Evolutionary conservation across 2,888 invertebrate genomes (phyloP).

Genomic region (Rapana venosa): DNA sequence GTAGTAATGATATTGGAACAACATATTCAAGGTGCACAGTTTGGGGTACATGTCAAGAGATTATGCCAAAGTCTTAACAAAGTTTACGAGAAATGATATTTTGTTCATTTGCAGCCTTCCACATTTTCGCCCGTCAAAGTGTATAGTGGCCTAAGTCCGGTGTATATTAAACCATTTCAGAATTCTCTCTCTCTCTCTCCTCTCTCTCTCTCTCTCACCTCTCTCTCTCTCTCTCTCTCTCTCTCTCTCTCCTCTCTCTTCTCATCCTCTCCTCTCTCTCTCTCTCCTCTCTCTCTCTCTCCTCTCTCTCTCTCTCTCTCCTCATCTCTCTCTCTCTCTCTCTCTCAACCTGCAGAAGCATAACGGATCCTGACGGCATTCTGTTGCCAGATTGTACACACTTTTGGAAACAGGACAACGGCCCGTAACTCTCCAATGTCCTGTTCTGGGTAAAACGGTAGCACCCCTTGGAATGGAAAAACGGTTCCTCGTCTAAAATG

Average conservation of each 20-base stretch:
- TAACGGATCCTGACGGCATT: neutral
- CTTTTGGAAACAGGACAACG: neutral
- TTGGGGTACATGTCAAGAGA: too few species aligned
- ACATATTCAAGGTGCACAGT: too few species aligned
- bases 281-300: neutral
- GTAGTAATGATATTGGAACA: too few species aligned
- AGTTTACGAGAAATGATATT: too few species aligned
- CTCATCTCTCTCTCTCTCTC: neutral
- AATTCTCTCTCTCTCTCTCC: conserved; percentile 1
- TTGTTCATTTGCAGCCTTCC: too few species aligned
- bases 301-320: too few species aligned
- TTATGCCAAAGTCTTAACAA: too few species aligned
- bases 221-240: conserved; percentile 14
- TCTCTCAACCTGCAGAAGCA: neutral
- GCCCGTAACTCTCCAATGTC: neutral
- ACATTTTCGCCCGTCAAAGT: too few species aligned
- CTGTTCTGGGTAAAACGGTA: neutral
- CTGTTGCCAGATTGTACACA: neutral
- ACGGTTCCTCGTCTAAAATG: neutral
- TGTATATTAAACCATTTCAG: too few species aligned
- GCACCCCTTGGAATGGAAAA: neutral
- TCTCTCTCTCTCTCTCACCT: neutral
- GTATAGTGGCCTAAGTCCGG: too few species aligned
- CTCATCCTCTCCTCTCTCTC: neutral
- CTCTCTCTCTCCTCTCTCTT: neutral